Conservation (phyloP, 2,797 vertebrate species). For the Simalia tracyae region DNA sequence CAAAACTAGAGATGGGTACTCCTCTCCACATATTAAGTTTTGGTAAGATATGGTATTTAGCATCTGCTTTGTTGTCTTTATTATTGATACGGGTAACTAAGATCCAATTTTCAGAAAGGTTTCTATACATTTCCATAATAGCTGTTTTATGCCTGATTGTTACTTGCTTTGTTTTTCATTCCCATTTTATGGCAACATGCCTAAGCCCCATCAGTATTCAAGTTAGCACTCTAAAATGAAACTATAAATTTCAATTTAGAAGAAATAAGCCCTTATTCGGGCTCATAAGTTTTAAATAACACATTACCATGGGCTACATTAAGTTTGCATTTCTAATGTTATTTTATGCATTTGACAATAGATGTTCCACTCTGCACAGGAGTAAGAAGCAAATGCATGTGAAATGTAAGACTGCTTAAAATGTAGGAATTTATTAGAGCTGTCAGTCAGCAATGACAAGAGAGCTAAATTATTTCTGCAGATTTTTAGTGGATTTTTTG, state of each 20-base stretch:
- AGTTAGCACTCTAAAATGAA: constrained; percentile 77
- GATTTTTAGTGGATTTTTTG: constrained; percentile 66
- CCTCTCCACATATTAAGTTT: constrained; percentile 38
- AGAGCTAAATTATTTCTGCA: constrained; percentile 77
- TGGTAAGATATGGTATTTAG: not conserved
- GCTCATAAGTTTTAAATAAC: constrained; percentile 88
- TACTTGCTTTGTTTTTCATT: constrained; percentile 70
- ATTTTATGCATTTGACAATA: constrained; percentile 80
- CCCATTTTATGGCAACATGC: constrained; percentile 68
- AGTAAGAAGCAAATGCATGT: constrained; percentile 72
- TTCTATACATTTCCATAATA: constrained; percentile 71
- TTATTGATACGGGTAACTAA: constrained; percentile 53
- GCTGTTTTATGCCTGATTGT: constrained; percentile 62
- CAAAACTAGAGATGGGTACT: constrained; percentile 35
- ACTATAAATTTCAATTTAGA: constrained; percentile 86
- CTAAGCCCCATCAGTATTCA: constrained; percentile 80
- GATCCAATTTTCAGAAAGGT: constrained; percentile 40
- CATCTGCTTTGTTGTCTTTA: constrained; percentile 41
- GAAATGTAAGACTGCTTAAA: constrained; percentile 77
- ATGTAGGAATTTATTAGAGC: constrained; percentile 80
- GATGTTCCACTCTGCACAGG: constrained; percentile 74
- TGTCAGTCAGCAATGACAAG: constrained; percentile 78
- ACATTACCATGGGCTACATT: constrained; percentile 78
- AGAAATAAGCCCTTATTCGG: constrained; percentile 82
- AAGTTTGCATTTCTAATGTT: constrained; percentile 79